Conservation (phyloP, 2,113 vertebrate genomes). For the Sander vitreus region DNA sequence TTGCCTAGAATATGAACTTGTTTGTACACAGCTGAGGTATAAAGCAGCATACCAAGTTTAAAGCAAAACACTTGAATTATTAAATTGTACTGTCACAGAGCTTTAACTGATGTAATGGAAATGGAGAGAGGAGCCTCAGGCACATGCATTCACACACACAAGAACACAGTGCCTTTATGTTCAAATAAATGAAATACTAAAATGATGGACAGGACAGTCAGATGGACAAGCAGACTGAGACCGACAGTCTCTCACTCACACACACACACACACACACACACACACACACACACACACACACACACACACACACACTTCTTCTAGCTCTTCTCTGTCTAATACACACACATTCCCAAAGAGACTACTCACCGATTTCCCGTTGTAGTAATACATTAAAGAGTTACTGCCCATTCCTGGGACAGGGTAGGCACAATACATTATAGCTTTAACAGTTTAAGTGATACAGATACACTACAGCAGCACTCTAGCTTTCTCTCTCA, state of each 20-base stretch:
- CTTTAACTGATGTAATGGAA: conserved; percentile 74
- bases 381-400: conserved; percentile 99
- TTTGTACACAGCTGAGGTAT: not conserved
- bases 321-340: conserved; percentile 38
- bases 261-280: not conserved
- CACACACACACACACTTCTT: conserved; percentile 50
- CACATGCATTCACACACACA: conserved; percentile 35
- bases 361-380: conserved; percentile 96
- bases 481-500: conserved; percentile 85
- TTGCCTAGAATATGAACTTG: conserved; percentile 8
- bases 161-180: conserved; percentile 1
- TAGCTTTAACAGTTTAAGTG: conserved; percentile 70
- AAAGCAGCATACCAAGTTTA: conserved; percentile 24
- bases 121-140: conserved; percentile 51
- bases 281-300: not conserved
- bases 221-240: conserved; percentile 38
- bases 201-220: conserved; percentile 41
- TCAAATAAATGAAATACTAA: conserved; percentile 23
- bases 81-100: conserved; percentile 48
- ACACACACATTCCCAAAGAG: conserved; percentile 78
- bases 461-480: conserved; percentile 67
- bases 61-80: conserved; percentile 23
- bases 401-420: conserved; percentile 96
- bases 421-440: conserved; percentile 97
- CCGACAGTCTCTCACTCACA: not conserved